Evolutionary conservation across 2,888 invertebrate genomes (phyloP), one percentile per base, ranked within the genome.

Genomic region (Tiphia femorata): DNA sequence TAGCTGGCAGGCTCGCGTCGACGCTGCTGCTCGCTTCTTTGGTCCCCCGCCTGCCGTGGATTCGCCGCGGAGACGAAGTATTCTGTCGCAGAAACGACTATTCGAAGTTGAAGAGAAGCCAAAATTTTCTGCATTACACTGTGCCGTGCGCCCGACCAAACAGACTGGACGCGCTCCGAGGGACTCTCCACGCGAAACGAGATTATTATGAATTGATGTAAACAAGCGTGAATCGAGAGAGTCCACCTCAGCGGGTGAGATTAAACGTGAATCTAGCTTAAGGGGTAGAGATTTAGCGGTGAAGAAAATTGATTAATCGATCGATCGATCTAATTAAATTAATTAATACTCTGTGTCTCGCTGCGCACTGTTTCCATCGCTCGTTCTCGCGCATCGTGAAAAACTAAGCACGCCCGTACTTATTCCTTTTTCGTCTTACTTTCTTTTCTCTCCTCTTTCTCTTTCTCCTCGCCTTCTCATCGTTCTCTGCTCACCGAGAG

Each of bases 91-190:
- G n/a, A 59, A 58, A 38, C 44, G 57, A 64, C 62, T 54, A 54
- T 58, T 64, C 41, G 66, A 72, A 71, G 70, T 70, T 67, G 72
- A 75, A 74, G 62, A 52, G 63, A 75, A 77, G 75, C 75, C 70
- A 71, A 70, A 76, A 76, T 72, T 69, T 72, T 79, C 77, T 79
- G 80, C 79, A 55, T 69, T 64, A n/a, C 56, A 43, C 33, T 70
- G 59, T 75, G 74, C 77, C 75, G 72, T 68, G 50, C 65, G 51
- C 71, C 73, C 70, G 70, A 68, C 65, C 69, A 67, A 62, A 73
- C 64, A 77, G 81, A 82, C 82, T 81, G 81, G 81, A 82, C 80
- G 77, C 75, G 82, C 83, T 82, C 79, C 79, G 82, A 82, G 78
- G 73, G 77, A 64, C 76, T 76, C 79, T 76, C n/a, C 72, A 68